Conservation (phyloP, 35 echinoderm and acorn worm species). For the Chiridota heheva region DNA sequence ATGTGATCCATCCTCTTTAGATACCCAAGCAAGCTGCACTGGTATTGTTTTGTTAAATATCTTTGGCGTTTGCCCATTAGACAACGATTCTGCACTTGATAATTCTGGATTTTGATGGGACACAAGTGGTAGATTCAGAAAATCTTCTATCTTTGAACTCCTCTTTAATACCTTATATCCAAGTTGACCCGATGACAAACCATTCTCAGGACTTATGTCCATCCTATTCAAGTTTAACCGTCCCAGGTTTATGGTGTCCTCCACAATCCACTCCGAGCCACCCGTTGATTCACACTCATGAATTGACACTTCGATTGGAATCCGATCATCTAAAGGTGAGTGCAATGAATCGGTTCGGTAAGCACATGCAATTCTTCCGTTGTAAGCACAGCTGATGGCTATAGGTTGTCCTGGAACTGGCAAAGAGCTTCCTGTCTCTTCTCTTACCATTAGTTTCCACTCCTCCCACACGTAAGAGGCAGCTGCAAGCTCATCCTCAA, state of each 20-base stretch:
- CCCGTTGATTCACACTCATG: conserved; percentile 97
- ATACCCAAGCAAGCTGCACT: conserved; percentile 91
- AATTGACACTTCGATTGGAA: conserved; percentile 67
- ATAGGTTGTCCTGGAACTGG: conserved; percentile 69
- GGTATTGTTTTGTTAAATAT: conserved; percentile 28
- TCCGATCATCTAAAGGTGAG: neutral
- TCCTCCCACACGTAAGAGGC: conserved; percentile 88
- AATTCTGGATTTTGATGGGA: conserved; percentile 23
- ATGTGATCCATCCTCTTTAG: conserved; percentile 97
- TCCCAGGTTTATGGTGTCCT: conserved; percentile 81
- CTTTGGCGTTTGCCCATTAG: neutral
- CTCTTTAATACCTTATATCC: conserved; percentile 95
- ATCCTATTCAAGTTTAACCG: conserved; percentile 48
- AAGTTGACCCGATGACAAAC: conserved; percentile 41
- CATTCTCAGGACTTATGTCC: conserved; percentile 35
- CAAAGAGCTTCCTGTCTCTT: conserved; percentile 64
- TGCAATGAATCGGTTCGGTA: conserved; percentile 46
- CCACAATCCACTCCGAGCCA: conserved; percentile 91
- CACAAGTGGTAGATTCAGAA: conserved; percentile 51
- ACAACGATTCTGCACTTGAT: conserved; percentile 12
- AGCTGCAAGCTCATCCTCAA: conserved; percentile 49
- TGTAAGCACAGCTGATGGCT: conserved; percentile 88
- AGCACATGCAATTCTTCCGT: conserved; percentile 88
- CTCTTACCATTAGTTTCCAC: conserved; percentile 79
- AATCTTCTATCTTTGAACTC: conserved; percentile 95